Percentiles rank a stretch among this genome's conserved stretches.
These are phyloP conservation scores for Lepus americanus DNA, from an alignment of 2,113 vertebrate genomes.

Conservation along the genomic window DNA sequence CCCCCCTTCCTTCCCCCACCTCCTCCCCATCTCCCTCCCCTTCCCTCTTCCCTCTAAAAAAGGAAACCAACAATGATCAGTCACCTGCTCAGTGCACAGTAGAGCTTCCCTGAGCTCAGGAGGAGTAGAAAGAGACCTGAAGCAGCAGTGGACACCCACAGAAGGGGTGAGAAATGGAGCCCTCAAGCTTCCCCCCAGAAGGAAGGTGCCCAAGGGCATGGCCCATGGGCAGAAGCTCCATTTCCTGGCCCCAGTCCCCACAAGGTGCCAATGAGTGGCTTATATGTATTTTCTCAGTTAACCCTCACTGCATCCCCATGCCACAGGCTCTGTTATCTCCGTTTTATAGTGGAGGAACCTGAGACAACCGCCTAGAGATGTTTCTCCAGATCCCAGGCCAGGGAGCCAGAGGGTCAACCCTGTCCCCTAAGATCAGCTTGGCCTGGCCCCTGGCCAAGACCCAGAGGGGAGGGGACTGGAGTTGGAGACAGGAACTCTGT, in stretches of 20 bases:
- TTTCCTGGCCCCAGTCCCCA: not conserved
- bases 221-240: not conserved
- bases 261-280: not conserved
- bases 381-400: not conserved
- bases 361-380: slow-evolving; percentile 3
- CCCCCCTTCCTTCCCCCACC: too few species aligned
- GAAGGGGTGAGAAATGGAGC: not conserved
- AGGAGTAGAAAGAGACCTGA: not conserved
- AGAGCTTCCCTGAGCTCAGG: not conserved
- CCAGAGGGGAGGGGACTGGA: not conserved
- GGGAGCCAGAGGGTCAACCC: not conserved
- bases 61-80: not conserved
- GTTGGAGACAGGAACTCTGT: not conserved
- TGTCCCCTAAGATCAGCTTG: not conserved
- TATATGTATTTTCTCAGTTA: not conserved
- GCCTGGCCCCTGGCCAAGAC: not conserved
- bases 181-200: not conserved
- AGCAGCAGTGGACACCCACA: not conserved
- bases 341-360: not conserved
- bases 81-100: not conserved
- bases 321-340: not conserved
- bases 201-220: too few species aligned
- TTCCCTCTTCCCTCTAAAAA: too few species aligned
- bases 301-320: not conserved
- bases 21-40: too few species aligned